phyloP scores from a whole-genome alignment of 1,140 invertebrate genomes.

The Zaprionus camerounensis region DNA sequence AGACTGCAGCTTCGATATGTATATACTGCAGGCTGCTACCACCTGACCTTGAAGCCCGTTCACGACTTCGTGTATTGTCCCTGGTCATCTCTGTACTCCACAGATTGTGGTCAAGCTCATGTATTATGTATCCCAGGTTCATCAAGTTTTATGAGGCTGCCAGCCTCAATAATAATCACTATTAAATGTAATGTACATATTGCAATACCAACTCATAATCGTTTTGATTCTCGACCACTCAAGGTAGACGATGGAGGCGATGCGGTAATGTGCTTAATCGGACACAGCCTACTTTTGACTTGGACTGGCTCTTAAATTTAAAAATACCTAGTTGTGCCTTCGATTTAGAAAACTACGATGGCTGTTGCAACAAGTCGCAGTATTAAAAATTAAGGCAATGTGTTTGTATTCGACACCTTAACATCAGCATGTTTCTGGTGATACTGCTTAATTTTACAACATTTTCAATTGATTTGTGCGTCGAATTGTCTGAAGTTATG shows the following conservation, averaged over 20 bases:
- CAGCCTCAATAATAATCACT: slow-evolving; percentile 34
- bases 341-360: background rate
- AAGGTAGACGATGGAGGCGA: slow-evolving; percentile 7
- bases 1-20: slow-evolving; percentile 47
- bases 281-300: background rate
- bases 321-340: background rate
- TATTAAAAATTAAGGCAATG: slow-evolving; percentile 35
- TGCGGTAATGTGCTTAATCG: slow-evolving; percentile 13
- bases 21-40: slow-evolving; percentile 33
- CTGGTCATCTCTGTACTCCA: slow-evolving; percentile 24
- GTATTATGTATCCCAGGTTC: slow-evolving; percentile 27
- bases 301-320: background rate
- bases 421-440: background rate
- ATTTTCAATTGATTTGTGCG: slow-evolving; percentile 14
- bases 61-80: slow-evolving; percentile 29
- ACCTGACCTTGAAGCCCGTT: slow-evolving; percentile 43
- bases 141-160: slow-evolving; percentile 30
- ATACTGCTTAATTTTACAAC: no score
- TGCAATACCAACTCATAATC: slow-evolving; percentile 7
- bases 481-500: slow-evolving; percentile 28
- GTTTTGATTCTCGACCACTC: slow-evolving; percentile 1
- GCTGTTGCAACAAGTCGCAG: background rate
- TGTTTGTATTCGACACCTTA: slow-evolving; percentile 19
- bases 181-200: slow-evolving; percentile 25
- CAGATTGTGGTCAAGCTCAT: slow-evolving; percentile 48